Base-by-base conservation (phyloP, 2,113 vertebrate genomes). In the Rhinoptilus africanus region DNA sequence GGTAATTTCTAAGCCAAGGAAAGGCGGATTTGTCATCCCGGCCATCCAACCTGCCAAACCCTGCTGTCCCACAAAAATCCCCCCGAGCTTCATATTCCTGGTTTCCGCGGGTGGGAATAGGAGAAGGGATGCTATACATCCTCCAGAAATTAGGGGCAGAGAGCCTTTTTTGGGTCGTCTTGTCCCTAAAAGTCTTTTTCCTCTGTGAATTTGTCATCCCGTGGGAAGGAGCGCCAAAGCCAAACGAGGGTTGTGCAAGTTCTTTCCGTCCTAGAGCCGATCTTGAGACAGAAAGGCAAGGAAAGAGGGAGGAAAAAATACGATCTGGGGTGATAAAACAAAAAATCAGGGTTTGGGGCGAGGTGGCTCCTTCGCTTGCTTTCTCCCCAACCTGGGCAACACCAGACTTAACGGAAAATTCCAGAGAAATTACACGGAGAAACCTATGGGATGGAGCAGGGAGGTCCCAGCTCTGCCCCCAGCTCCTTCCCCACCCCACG, bases 161-260 rank as follows among this genome's bases (percentile, higher is more conserved):
- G 37, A 75, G 41, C 20, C 26, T 34, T 59, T 73, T n/a, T 71
- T 22, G 12, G 12, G 19, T 64, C 21, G 4, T 34, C 24, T 81
- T n/a, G 21, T 59, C 66, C 54, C 54, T 68, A 37, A 45, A 62
- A 57, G 6, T 8, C 28, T 77, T 53, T 30, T 66, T 71, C 21
- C 56, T 53, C 43, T 1, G 0, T 47, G 39, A 59, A 54, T 71
- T 76, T 81, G 12, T 28, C 30, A 76, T 35, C 34, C 35, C 4
- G 1, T 27, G 30, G 45, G 50, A 66, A 76, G 39, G 26, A 53
- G 26, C 21, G 60, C 45, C n/a, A 24, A 60, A 57, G 34, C 20
- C 0, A 1, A 39, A 51, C 0, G 0, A n/a, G n/a, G 50, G 10
- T 8, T 47, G 24, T 47, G 34, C 67, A 45, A 59, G 37, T 3